A percentile compares a stretch with the other conserved stretches of the same genome.
Conservation (phyloP, 2,113 vertebrate genomes). For the Sturnus vulgaris region DNA sequence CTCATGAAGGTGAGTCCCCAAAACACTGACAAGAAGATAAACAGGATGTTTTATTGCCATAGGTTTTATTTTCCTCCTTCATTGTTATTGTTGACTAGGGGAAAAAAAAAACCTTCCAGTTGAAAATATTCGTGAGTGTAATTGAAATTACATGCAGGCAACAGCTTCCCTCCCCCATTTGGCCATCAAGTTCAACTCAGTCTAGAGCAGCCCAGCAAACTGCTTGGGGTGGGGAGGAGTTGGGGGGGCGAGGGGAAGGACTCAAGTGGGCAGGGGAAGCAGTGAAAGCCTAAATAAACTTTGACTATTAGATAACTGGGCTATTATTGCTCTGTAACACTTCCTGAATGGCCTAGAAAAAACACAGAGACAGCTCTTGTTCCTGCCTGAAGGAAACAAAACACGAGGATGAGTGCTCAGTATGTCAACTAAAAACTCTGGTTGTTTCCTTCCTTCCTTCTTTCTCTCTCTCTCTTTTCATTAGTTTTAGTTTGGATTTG, state of each 20-base stretch:
- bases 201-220: not conserved
- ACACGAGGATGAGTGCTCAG: constrained; percentile 22
- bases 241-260: not conserved
- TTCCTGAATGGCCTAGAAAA: constrained; percentile 75
- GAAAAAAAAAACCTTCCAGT: not conserved
- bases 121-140: constrained; percentile 21
- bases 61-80: not conserved
- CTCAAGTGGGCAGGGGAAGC: constrained; percentile 65
- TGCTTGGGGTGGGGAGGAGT: not conserved
- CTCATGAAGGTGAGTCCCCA: not conserved
- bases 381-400: constrained; percentile 51
- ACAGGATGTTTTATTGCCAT: not conserved
- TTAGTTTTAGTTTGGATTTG: not conserved
- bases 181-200: not conserved
- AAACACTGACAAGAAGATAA: not conserved
- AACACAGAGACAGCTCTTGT: constrained; percentile 63
- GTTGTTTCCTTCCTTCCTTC: not conserved
- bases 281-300: constrained; percentile 74
- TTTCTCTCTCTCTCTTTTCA: not conserved
- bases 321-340: constrained; percentile 73
- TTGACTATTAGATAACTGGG: constrained; percentile 70
- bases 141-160: constrained; percentile 9
- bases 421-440: not conserved
- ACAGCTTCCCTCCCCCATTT: not conserved
- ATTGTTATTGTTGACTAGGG: not conserved